Percentiles rank a stretch among this genome's conserved stretches.
Evolutionary conservation across 1,140 invertebrate species (phyloP).

Genomic region (Hypothenemus hampei): DNA sequence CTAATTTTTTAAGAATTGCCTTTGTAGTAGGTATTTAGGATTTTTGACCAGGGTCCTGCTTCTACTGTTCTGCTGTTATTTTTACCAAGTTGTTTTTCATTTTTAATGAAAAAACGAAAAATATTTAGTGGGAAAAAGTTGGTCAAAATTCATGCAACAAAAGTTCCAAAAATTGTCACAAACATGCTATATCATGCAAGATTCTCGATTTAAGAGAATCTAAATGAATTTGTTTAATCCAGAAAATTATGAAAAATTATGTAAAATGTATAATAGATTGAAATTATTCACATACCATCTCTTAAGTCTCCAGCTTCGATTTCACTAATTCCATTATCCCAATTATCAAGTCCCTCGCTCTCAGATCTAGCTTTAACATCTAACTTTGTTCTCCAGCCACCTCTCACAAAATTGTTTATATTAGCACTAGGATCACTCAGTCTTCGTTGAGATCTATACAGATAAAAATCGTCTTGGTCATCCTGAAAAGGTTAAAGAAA

Average conservation of each 20-base stretch:
- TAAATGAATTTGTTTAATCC: no score
- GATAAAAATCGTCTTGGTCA: slow-evolving; percentile 78
- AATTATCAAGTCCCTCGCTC: slow-evolving; percentile 81
- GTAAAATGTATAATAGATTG: no score
- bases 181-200: no score
- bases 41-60: slow-evolving; percentile 15
- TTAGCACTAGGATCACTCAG: slow-evolving; percentile 92
- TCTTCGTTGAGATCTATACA: slow-evolving; percentile 73
- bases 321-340: slow-evolving; percentile 77
- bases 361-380: slow-evolving; percentile 79
- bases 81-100: no score
- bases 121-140: not conserved
- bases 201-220: no score
- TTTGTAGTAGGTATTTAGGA: no score
- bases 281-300: slow-evolving; percentile 77
- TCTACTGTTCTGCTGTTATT: slow-evolving; percentile 6
- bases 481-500: slow-evolving; percentile 43
- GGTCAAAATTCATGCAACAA: not conserved
- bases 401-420: slow-evolving; percentile 81
- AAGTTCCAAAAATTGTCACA: no score
- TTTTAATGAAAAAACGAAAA: not conserved
- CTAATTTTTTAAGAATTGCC: no score
- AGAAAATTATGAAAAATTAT: no score
- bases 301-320: slow-evolving; percentile 90
- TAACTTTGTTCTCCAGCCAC: slow-evolving; percentile 67